Evolutionary conservation across 2,113 vertebrate genomes (phyloP).

Genomic region (Circaetus cinerascens): DNA sequence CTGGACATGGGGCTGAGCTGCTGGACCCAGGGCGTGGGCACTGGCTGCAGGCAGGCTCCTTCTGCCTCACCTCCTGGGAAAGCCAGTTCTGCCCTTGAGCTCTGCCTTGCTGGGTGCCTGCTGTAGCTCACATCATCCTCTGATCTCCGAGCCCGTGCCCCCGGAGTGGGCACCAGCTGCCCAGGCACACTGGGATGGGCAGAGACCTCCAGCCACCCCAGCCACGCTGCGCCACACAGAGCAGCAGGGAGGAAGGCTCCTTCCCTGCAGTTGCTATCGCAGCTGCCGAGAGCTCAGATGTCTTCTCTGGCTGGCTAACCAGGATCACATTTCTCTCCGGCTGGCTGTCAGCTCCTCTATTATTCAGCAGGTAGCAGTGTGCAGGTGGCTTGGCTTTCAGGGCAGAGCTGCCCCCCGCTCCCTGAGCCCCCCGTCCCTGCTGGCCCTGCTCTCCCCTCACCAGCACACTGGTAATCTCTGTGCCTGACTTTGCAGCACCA

Average conservation of each 20-base stretch:
- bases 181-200: background rate
- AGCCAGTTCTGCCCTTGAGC: background rate
- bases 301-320: background rate
- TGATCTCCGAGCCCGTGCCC: background rate
- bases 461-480: conserved; percentile 6
- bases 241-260: background rate
- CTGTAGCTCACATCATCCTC: background rate
- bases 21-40: background rate
- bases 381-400: conserved; percentile 47
- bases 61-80: background rate
- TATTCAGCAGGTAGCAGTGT: conserved; percentile 56
- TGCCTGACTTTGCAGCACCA: conserved; percentile 21
- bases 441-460: background rate
- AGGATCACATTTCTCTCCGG: conserved; percentile 37
- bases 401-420: background rate
- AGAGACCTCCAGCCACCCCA: background rate
- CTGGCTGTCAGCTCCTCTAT: conserved; percentile 47
- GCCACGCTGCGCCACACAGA: background rate
- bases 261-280: background rate
- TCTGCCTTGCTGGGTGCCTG: background rate
- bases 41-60: background rate
- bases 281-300: conserved; percentile 22
- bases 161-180: rapidly evolving
- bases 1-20: conserved; percentile 23
- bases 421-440: background rate